Base-by-base conservation (phyloP, 64 coral and sea anemone genomes). In the Montipora foliosa region DNA sequence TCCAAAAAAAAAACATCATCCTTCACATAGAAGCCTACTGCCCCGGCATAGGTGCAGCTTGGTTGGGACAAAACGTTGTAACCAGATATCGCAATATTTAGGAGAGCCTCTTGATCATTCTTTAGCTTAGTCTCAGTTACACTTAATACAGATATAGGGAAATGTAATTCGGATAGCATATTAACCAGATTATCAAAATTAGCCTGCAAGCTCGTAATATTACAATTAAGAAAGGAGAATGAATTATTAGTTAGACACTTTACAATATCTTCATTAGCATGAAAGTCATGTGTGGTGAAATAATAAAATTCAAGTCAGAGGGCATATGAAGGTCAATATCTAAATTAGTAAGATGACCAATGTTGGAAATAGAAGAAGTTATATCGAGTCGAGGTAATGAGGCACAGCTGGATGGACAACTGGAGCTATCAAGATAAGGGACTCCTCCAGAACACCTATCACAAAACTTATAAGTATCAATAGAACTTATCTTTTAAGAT, bases 51-150 rank as follows among this genome's bases (percentile, higher is more conserved):
- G 4, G 89, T 82, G 48, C 4, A 15, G 45, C 77, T 81, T 62
- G 47, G 59, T 49, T 68, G 79, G 25, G 77, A 70, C 5, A 70
- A 21, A 74, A 80, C 82, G 8, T 8, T 49, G 53, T 92, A 92
- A 14, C 79, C 90, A 8, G 79, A 29, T 44, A 92, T 76, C 6
- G 67, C 55, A 75, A 75, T 84, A 46, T 83, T 92, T 0, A 50
- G 19, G 6, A 89, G 12, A 13, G 13, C 10, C n/a, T 82, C 78
- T 7, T 68, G 47, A 61, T 82, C 66, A 64, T 53, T 68, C 22
- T 73, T 92, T 19, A 88, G 7, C 66, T 88, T 89, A 25, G 87
- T 96, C 89, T 96, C 95, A 62, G 91, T 87, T 16, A 96, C n/a
- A 47, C 87, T 91, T 64, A 64, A 64, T 64, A 64, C 60, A 64